Evolutionary conservation across 2,113 vertebrate genomes (phyloP).

Genomic region (Madoqua kirkii): DNA sequence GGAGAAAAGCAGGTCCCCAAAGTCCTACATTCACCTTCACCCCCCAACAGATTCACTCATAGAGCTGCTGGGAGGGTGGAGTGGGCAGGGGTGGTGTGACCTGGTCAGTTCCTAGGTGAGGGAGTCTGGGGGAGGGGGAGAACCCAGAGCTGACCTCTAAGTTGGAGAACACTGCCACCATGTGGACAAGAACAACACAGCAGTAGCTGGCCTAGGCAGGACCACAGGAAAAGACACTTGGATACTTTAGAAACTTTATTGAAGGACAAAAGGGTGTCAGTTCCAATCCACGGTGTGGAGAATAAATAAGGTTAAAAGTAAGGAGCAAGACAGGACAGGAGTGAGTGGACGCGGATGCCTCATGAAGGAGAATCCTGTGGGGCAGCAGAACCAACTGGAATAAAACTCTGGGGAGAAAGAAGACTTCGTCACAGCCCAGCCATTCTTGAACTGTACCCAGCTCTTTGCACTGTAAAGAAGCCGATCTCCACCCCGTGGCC

Average conservation of each 20-base stretch:
- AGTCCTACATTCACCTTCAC: not conserved
- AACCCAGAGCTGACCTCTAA: not conserved
- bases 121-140: not conserved
- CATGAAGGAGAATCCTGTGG: slow-evolving; percentile 36
- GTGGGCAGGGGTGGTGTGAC: no score
- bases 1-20: not conserved
- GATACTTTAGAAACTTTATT: slow-evolving; percentile 64
- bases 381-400: slow-evolving; percentile 54
- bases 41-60: not conserved
- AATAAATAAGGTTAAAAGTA: slow-evolving; percentile 63
- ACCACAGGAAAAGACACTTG: not conserved
- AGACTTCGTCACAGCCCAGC: not conserved
- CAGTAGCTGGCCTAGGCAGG: not conserved
- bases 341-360: not conserved
- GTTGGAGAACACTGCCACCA: slow-evolving; percentile 61
- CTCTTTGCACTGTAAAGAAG: not conserved
- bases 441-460: not conserved
- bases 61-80: not conserved
- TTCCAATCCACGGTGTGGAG: not conserved
- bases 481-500: not conserved
- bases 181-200: slow-evolving; percentile 44
- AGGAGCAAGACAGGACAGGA: not conserved
- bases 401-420: slow-evolving; percentile 64
- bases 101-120: not conserved
- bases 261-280: slow-evolving; percentile 3